Base-by-base conservation (phyloP, 2,113 vertebrate genomes). In the Diadophis punctatus region DNA sequence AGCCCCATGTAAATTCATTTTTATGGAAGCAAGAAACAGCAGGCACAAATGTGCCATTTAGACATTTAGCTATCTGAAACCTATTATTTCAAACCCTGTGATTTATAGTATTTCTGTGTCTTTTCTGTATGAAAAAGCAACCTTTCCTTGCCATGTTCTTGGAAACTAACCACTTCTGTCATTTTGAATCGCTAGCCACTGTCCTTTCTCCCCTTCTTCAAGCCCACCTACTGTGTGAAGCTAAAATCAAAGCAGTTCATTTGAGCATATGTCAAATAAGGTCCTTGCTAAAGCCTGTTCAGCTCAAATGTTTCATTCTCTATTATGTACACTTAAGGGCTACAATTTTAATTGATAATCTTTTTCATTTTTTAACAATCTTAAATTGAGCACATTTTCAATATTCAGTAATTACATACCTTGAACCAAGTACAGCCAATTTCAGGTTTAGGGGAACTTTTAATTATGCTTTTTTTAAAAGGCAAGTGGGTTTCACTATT, bases 81-180 rank as follows among this genome's bases (percentile, higher is more conserved):
- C 91, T 87, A 53, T 74, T 88, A 92, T 92, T 92, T 92, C n/a
- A 39, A 53, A 74, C 49, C 39, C 86, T 53, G 20, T 88, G 49
- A 92, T 92, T 92, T 92, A 49, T 85, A 48, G 51, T n/a, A 23
- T 46, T 85, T 90, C 60, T 90, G n/a, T 49, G 30, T 23, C 27
- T 86, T 86, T 91, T 63, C 74, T 87, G 11, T 88, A 4, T 51
- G n/a, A 23, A 1, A 68, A 86, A 87, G 48, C 30, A 43, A 80
- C 23, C 2, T 30, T 53, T 46, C 34, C 56, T 48, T 18, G 86
- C 48, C 30, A 60, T 25, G 30, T 23, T 51, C 46, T 87, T 68
- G 46, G 87, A 87, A 68, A 51, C 18, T 88, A 11, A 46, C 49
- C 8, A 11, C n/a, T 53, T 88, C 49, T 88, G 58, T 30, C 58